A percentile compares a stretch with the other conserved stretches of the same genome.
Evolutionary conservation across 2,797 vertebrate species (phyloP).

Genomic region (Lacerta agilis): DNA sequence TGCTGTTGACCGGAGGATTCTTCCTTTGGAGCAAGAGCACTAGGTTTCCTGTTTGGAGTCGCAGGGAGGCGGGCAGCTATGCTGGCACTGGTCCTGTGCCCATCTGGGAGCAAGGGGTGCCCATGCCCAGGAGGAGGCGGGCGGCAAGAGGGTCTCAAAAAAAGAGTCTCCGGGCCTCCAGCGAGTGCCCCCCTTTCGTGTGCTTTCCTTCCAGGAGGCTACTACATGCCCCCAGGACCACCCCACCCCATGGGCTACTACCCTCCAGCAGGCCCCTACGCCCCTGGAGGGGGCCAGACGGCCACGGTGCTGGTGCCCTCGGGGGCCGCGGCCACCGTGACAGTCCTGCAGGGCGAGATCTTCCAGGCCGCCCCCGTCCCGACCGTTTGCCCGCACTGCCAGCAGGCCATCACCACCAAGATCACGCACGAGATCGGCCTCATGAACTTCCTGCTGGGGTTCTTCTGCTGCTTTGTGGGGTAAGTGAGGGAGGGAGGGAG

Average conservation of each 20-base stretch:
- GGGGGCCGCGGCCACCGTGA: conserved; percentile 91
- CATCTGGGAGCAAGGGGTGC: no score
- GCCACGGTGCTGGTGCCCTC: conserved; percentile 91
- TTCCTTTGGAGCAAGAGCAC: no score
- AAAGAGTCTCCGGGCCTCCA: neutral
- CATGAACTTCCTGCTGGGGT: conserved; percentile 96
- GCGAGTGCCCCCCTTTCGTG: fast-evolving
- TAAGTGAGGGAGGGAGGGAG: conserved; percentile 70
- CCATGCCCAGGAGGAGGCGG: neutral
- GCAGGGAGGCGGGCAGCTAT: no score
- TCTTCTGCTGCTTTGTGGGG: conserved; percentile 99
- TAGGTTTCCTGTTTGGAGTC: no score
- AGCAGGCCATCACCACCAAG: conserved; percentile 95
- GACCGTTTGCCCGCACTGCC: conserved; percentile 97
- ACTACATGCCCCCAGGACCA: conserved; percentile 78
- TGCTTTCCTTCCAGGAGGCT: conserved; percentile 67
- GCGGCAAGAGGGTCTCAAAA: neutral
- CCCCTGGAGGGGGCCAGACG: conserved; percentile 86
- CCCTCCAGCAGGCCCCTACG: conserved; percentile 78
- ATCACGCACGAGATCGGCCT: conserved; percentile 94
- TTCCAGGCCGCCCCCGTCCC: conserved; percentile 93
- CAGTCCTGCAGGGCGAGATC: conserved; percentile 96
- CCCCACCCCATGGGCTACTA: conserved; percentile 79
- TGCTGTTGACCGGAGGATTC: no score
- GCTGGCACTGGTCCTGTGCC: no score